phyloP scores from a whole-genome alignment of 2,888 invertebrate species.

The Drosophila mercatorum region DNA sequence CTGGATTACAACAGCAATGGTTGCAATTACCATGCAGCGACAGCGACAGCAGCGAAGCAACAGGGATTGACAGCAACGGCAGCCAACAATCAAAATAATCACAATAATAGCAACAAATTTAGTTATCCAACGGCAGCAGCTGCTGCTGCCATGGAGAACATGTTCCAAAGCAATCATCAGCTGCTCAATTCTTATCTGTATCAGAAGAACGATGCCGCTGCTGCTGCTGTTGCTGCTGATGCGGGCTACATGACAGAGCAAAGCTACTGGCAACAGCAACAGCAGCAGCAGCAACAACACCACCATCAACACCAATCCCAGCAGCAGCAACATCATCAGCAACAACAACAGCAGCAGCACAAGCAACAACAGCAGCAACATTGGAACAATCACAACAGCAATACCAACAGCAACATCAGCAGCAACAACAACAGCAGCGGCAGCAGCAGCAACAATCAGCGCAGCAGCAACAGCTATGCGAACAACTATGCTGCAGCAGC shows the following conservation, averaged over 20 bases:
- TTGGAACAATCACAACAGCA: slow-evolving; percentile 39
- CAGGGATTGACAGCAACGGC: slow-evolving; percentile 52
- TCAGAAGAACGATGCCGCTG: slow-evolving; percentile 56
- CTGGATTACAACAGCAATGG: slow-evolving; percentile 56
- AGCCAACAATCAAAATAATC: slow-evolving; percentile 59
- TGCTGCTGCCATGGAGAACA: slow-evolving; percentile 65
- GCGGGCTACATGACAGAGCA: slow-evolving; percentile 67
- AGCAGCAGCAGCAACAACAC: slow-evolving; percentile 24
- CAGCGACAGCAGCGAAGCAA: slow-evolving; percentile 44
- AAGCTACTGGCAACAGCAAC: slow-evolving; percentile 69
- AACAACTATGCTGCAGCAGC: slow-evolving; percentile 72
- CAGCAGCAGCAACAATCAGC: slow-evolving; percentile 48
- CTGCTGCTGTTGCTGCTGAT: slow-evolving; percentile 36
- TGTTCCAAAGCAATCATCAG: slow-evolving; percentile 73
- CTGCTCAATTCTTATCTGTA: slow-evolving; percentile 70
- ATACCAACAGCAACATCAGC: slow-evolving; percentile 42
- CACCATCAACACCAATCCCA: slow-evolving; percentile 54
- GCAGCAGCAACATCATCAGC: slow-evolving; percentile 23
- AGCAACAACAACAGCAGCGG: slow-evolving; percentile 16
- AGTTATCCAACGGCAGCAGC: slow-evolving; percentile 52
- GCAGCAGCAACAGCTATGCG: slow-evolving; percentile 59
- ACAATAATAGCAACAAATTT: slow-evolving; percentile 61
- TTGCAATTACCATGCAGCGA: slow-evolving; percentile 34
- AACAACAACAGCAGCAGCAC: slow-evolving; percentile 58
- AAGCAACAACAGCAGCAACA: slow-evolving; percentile 63